Percentiles rank a stretch among this genome's conserved stretches.
These are phyloP conservation scores for Oryzias curvinotus DNA, from an alignment of 2,113 vertebrate genomes.

Conservation along the genomic window DNA sequence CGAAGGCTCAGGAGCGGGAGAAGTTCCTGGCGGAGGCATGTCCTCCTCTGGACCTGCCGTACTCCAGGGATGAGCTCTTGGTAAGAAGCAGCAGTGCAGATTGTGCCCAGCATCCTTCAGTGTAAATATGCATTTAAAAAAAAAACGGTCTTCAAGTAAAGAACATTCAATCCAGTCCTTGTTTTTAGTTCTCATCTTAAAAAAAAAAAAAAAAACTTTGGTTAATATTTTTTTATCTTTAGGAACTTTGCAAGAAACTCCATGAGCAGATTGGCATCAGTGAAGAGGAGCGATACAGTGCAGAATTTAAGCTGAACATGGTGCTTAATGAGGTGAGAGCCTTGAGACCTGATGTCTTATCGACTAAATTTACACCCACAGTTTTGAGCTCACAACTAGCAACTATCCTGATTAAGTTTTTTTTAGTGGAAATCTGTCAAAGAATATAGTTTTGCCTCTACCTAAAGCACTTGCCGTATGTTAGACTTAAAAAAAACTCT, in stretches of 20 bases:
- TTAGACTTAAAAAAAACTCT: no score
- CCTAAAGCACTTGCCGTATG: no score
- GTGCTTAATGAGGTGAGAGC: conserved; percentile 85
- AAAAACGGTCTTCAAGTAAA: no score
- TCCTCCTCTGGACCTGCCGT: conserved; percentile 81
- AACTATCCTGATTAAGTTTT: no score
- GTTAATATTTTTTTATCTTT: conserved; percentile 3
- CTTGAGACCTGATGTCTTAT: no score
- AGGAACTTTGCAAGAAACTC: conserved; percentile 88
- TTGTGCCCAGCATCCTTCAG: background rate
- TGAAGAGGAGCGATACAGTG: conserved; percentile 92
- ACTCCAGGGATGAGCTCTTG: conserved; percentile 84
- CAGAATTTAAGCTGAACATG: conserved; percentile 87
- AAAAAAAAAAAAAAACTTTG: background rate
- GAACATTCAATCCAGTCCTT: no score
- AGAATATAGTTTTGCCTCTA: no score
- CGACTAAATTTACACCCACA: no score
- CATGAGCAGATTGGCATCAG: conserved; percentile 84
- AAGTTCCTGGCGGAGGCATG: conserved; percentile 86
- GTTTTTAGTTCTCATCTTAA: background rate
- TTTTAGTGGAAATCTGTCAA: no score
- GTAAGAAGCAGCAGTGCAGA: conserved; percentile 53
- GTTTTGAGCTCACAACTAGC: no score
- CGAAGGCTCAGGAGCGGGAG: conserved; percentile 81
- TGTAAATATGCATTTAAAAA: no score